Base-by-base conservation (phyloP, 2,888 invertebrate species). In the Meteorus colon region DNA sequence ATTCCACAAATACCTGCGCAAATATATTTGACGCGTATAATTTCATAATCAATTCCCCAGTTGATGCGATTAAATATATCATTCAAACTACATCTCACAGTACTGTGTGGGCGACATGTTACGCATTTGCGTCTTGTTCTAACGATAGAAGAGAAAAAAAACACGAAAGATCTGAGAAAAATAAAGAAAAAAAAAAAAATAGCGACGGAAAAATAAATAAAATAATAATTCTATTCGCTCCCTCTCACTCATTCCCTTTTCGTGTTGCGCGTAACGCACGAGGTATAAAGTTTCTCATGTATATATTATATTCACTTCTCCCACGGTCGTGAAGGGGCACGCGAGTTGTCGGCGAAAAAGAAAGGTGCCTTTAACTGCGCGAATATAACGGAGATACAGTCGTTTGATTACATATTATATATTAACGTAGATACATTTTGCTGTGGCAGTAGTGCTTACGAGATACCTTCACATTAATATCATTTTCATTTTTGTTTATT, bases 1-100 rank as follows among this genome's bases (percentile, higher is more conserved):
- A 41, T 41, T 2, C 41, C 41, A 12, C 12, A 41, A 41, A 41
- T 41, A 41, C 8, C 12, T 41, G 8, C 41, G 41, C 41, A 10
- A 41, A 41, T 8, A 10, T 55, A 24, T 24, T 55, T 55, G n/a
- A 55, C 24, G 55, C 6, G 55, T 19, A 16, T 55, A n/a, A 55
- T 55, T 55, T 55, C 55, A 55, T n/a, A 55, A 55, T 55, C 19
- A 55, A 55, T 55, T 19, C 5, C 24, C 55, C 24, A 5, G 4
- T 55, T 55, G 55, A 55, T 60, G 14, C 60, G 60, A 71, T 31
- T 41, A 59, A 70, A 45, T 37, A 62, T 4, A n/a, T 73, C 51
- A 31, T 14, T 16, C 1, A 10, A 48, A 41, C 12, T 12, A 19
- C 2, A 48, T 24, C 2, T 3, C n/a, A 37, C 16, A 19, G 45